A percentile compares a stretch with the other conserved stretches of the same genome.
Evolutionary conservation across 1,140 invertebrate species (phyloP).

Genomic region (Ptiloglossa arizonensis): DNA sequence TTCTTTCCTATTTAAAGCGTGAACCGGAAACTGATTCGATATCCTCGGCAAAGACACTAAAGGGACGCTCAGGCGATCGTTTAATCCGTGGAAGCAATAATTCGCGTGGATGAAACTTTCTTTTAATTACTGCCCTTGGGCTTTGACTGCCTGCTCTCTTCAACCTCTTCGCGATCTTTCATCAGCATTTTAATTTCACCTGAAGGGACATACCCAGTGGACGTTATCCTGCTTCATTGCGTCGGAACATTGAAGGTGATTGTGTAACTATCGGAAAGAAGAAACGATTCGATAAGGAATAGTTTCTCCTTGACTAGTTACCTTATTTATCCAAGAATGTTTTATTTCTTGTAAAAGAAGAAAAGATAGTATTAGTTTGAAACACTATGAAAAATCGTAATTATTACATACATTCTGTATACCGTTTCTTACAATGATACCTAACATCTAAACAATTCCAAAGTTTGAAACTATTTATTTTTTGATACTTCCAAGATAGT

Average conservation of each 20-base stretch:
- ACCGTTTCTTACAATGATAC: too few species aligned
- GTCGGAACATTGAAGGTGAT: not conserved
- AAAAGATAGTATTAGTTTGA: too few species aligned
- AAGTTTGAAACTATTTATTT: too few species aligned
- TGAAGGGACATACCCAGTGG: not conserved
- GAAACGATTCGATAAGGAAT: too few species aligned
- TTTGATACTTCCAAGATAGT: too few species aligned
- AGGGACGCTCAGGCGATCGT: not conserved
- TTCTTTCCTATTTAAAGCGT: conserved; percentile 7
- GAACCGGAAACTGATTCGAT: conserved; percentile 31
- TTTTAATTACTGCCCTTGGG: conserved; percentile 28
- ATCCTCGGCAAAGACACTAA: not conserved
- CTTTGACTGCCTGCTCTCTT: not conserved
- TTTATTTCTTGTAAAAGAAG: too few species aligned
- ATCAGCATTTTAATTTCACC: conserved; percentile 10
- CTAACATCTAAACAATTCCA: too few species aligned
- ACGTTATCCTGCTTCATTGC: not conserved
- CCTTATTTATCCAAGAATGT: too few species aligned
- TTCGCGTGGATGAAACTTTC: conserved; percentile 30
- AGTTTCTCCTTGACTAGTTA: too few species aligned
- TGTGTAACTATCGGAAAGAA: not conserved
- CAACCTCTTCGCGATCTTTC: not conserved
- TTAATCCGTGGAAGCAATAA: not conserved
- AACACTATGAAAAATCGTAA: too few species aligned
- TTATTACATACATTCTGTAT: too few species aligned